phyloP scores from a whole-genome alignment of 2,113 vertebrate species.

The Centrocercus urophasianus region DNA sequence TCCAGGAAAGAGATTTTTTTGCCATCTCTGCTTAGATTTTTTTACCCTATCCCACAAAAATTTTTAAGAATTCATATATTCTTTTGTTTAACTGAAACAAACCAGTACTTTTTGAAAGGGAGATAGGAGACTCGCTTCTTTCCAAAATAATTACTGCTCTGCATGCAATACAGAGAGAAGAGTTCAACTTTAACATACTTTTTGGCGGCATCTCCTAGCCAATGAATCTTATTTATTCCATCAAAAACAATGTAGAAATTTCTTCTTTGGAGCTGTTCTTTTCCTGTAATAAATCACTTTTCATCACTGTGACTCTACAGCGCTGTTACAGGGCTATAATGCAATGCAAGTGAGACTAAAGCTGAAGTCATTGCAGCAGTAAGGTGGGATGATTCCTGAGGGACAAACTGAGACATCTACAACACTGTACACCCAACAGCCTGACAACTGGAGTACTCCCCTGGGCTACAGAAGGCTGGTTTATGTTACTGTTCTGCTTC shows the following conservation, averaged over 20 bases:
- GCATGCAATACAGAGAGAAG: not conserved
- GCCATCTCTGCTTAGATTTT: not conserved
- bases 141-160: not conserved
- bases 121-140: not conserved
- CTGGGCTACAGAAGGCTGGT: not conserved
- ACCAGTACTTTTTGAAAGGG: not conserved
- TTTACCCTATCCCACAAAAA: not conserved
- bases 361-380: accelerated
- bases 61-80: not conserved
- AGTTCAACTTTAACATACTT: not conserved
- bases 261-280: not conserved
- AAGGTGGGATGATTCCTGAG: not conserved
- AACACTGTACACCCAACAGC: not conserved
- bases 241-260: not conserved
- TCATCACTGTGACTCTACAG: not conserved
- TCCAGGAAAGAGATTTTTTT: not conserved
- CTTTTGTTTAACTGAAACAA: not conserved
- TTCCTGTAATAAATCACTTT: not conserved
- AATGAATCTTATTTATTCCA: not conserved
- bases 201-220: not conserved
- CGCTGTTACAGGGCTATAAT: not conserved
- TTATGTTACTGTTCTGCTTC: not conserved
- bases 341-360: not conserved
- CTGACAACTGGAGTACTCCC: not conserved
- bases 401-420: not conserved